These are phyloP conservation scores for Hucho hucho DNA, from an alignment of 2,113 vertebrate genomes.

Conservation along the genomic window DNA sequence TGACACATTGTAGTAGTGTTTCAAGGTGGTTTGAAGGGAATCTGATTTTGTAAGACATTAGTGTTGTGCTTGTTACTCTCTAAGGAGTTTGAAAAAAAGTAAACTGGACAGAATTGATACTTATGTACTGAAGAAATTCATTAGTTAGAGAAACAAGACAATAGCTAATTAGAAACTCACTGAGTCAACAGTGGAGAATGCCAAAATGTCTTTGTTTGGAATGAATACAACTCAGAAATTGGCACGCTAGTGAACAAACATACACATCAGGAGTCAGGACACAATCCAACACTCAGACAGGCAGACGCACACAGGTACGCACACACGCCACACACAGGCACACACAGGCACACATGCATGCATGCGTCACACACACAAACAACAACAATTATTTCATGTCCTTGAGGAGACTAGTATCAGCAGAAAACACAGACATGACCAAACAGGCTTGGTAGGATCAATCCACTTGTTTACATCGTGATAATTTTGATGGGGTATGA, in stretches of 20 bases:
- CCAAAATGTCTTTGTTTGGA: not conserved
- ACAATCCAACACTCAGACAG: not conserved
- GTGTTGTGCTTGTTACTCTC: not conserved
- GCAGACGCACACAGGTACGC: too few relatives aligned
- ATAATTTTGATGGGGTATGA: not conserved
- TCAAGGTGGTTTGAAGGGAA: not conserved
- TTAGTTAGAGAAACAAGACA: slow-evolving; percentile 1
- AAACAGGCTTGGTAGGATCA: not conserved
- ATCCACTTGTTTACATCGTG: not conserved
- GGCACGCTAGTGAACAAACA: not conserved
- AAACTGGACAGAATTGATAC: not conserved
- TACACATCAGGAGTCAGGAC: not conserved
- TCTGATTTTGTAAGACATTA: not conserved
- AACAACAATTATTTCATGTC: not conserved
- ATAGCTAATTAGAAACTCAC: not conserved
- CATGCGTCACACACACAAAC: not conserved
- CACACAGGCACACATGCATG: too few relatives aligned
- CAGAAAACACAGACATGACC: not conserved
- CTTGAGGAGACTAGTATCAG: slow-evolving; percentile 2
- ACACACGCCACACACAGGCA: too few relatives aligned
- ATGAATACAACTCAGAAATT: not conserved
- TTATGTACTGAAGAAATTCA: slow-evolving; percentile 15
- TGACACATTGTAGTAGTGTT: not conserved
- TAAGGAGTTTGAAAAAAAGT: not conserved
- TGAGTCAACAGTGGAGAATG: not conserved